Conservation (phyloP, 2,888 invertebrate species). For the Gibbula magus region DNA sequence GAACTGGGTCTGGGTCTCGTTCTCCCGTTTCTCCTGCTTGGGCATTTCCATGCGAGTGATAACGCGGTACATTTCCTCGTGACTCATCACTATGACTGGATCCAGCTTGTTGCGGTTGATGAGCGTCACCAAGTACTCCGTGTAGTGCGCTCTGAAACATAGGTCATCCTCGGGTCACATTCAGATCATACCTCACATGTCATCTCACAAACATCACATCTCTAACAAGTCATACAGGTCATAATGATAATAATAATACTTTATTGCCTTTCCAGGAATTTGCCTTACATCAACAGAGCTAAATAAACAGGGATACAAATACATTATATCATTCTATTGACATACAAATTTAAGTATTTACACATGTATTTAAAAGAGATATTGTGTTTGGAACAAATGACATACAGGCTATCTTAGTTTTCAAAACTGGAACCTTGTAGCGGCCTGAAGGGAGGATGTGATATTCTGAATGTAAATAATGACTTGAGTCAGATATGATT, state of each 20-base stretch:
- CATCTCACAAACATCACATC: not conserved
- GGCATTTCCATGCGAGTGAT: constrained; percentile 54
- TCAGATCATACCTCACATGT: not conserved
- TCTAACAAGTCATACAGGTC: not conserved
- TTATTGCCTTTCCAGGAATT: no score
- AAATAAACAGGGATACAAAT: no score
- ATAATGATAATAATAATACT: not conserved
- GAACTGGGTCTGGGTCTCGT: constrained; percentile 36
- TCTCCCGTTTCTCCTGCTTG: constrained; percentile 41
- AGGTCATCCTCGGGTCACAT: not conserved
- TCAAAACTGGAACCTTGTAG: no score
- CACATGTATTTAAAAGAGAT: no score
- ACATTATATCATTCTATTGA: no score
- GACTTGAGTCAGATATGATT: no score
- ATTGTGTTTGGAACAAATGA: no score
- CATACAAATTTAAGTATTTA: no score
- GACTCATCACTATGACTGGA: constrained; percentile 84
- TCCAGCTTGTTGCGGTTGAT: constrained; percentile 85
- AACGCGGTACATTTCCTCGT: constrained; percentile 82
- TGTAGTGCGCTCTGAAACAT: constrained; percentile 87
- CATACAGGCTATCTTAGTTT: no score
- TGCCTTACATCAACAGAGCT: no score
- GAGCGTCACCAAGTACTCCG: constrained; percentile 89
- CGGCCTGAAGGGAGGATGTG: no score
- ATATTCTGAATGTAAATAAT: no score